Evolutionary conservation across 2,888 invertebrate species (phyloP).

Genomic region (Sarcophaga caerulescens): DNA sequence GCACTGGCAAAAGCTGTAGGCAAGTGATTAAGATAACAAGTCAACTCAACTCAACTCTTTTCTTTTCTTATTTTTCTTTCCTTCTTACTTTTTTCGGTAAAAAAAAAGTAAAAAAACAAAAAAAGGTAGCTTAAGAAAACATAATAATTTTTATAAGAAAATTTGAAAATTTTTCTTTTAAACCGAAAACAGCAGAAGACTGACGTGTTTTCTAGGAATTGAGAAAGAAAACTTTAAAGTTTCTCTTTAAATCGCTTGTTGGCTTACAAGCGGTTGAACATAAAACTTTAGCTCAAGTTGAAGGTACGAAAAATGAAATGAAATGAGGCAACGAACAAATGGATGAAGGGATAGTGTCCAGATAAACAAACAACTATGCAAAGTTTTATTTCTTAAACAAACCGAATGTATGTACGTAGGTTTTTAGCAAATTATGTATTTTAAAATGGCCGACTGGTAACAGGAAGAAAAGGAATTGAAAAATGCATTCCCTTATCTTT

Average conservation of each 20-base stretch:
- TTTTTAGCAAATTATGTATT: background rate
- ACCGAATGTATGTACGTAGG: background rate
- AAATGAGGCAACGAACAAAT: background rate
- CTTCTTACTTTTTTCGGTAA: background rate
- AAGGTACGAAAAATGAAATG: background rate
- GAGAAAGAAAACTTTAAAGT: background rate
- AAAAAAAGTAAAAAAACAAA: background rate
- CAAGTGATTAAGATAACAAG: constrained; percentile 68
- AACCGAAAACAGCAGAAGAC: background rate
- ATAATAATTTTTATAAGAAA: background rate
- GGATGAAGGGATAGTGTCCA: background rate
- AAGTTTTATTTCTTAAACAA: background rate
- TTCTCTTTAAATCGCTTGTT: background rate
- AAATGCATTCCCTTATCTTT: too few relatives aligned
- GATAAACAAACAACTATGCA: background rate
- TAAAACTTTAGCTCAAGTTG: background rate
- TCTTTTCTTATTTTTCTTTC: background rate
- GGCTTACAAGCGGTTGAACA: background rate
- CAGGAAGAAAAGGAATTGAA: too few relatives aligned
- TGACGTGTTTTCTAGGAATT: background rate
- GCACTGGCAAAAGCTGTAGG: constrained; percentile 58
- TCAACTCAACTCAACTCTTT: constrained; percentile 38
- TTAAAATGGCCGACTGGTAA: too few relatives aligned
- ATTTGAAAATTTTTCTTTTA: background rate
- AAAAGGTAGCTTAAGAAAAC: background rate